These are phyloP conservation scores for Alectura lathami DNA, from an alignment of 2,113 vertebrate genomes.

Conservation along the genomic window DNA sequence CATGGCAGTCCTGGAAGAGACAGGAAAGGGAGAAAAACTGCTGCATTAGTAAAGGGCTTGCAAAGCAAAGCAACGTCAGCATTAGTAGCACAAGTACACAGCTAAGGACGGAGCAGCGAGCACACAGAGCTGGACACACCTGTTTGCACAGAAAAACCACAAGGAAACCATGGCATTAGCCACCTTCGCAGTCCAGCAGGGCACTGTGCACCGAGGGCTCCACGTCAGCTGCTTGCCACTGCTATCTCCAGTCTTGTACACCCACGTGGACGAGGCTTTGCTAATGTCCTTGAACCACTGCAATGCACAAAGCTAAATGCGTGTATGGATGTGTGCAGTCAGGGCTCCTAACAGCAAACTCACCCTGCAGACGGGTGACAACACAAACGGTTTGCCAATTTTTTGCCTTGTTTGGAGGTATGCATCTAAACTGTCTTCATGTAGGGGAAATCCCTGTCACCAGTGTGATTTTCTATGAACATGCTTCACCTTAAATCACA, in stretches of 20 bases:
- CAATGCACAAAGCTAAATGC: background rate
- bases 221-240: fast-evolving
- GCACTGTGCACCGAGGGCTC: no score
- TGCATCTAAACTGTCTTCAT: fast-evolving
- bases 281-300: fast-evolving
- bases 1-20: constrained; percentile 84
- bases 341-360: fast-evolving
- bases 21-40: constrained; percentile 66
- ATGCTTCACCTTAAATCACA: background rate
- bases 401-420: background rate
- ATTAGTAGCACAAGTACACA: background rate
- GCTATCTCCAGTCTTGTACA: fast-evolving
- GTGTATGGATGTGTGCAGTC: fast-evolving
- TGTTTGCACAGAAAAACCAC: background rate
- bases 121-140: background rate
- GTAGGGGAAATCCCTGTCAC: fast-evolving
- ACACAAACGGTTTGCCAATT: background rate
- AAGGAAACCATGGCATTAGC: fast-evolving
- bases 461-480: fast-evolving
- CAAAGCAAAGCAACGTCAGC: background rate
- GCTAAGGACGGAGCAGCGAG: background rate
- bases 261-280: fast-evolving
- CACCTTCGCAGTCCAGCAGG: fast-evolving
- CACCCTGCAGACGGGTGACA: fast-evolving
- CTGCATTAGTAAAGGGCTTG: constrained; percentile 47